A percentile compares a stretch with the other conserved stretches of the same genome.
Evolutionary conservation across 1,140 invertebrate species (phyloP).

Genomic region (Geopemphigus sp.): DNA sequence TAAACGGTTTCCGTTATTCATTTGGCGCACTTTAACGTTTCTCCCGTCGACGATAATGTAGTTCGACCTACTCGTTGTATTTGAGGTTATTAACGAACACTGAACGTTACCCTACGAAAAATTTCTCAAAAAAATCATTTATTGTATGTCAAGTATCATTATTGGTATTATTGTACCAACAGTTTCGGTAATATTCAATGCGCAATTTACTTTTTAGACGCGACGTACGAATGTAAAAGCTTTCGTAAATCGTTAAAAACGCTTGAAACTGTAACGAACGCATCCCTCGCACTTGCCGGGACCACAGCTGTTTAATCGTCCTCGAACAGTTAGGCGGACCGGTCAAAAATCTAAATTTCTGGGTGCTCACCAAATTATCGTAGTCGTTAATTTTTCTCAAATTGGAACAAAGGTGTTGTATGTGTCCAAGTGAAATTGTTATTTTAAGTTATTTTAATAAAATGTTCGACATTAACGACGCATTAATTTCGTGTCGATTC

Average conservation of each 20-base stretch:
- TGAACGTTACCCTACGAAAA: background rate
- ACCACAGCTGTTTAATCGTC: slow-evolving; percentile 6
- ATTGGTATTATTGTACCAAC: no score
- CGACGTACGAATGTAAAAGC: no score
- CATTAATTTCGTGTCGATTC: background rate
- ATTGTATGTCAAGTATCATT: no score
- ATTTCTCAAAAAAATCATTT: no score
- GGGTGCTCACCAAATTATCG: background rate
- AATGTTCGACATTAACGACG: background rate
- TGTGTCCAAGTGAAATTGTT: no score
- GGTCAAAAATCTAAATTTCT: slow-evolving; percentile 23
- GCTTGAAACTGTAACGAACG: background rate
- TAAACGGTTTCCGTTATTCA: background rate
- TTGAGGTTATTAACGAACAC: background rate
- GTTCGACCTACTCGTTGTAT: background rate
- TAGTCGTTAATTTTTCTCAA: background rate
- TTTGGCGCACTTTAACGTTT: slow-evolving; percentile 13
- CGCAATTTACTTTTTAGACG: no score
- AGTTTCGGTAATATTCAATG: no score
- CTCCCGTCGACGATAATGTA: background rate
- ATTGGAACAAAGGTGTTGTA: no score
- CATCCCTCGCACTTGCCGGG: background rate
- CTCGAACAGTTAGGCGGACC: slow-evolving; percentile 8
- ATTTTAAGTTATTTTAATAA: slow-evolving; percentile 26
- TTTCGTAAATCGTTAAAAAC: no score